Conservation (phyloP, 92 coral and sea anemone species). For the Zoanthus gigantus region DNA sequence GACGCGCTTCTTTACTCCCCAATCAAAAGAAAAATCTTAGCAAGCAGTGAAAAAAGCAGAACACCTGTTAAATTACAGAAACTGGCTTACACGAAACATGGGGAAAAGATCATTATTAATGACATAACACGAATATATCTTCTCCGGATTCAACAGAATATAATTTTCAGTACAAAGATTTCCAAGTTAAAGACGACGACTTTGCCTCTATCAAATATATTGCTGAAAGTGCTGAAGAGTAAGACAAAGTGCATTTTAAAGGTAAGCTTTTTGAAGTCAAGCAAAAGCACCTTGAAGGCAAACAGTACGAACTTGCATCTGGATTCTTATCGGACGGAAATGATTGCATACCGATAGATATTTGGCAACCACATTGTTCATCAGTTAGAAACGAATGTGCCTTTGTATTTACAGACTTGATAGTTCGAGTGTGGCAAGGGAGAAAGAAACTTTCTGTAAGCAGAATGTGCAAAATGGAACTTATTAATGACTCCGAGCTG, state of each 20-base stretch:
- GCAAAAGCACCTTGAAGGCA: conserved; percentile 6
- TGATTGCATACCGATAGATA: conserved; percentile 45
- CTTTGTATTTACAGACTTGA: conserved; percentile 43
- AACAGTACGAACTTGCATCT: conserved; percentile 43
- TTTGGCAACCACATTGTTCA: conserved; percentile 59
- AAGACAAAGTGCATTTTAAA: conserved; percentile 51
- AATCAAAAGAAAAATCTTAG: conserved; percentile 31
- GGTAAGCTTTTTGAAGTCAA: conserved; percentile 31
- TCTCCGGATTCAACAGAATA: conserved; percentile 41
- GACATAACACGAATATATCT: conserved; percentile 6
- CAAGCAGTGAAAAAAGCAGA: conserved; percentile 15
- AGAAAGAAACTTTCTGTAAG: conserved; percentile 58
- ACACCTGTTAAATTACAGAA: conserved; percentile 31
- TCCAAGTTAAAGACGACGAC: conserved; percentile 55
- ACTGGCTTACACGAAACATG: conserved; percentile 23
- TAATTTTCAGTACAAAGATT: conserved; percentile 52
- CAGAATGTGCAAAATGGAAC: conserved; percentile 44
- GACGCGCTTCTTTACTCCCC: conserved; percentile 43
- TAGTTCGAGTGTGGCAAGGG: conserved; percentile 64
- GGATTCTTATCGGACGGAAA: conserved; percentile 57
- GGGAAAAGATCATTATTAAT: conserved; percentile 44
- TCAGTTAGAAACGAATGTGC: conserved; percentile 46
- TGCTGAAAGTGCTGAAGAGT: conserved; percentile 45
- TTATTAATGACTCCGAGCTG: conserved; percentile 31
- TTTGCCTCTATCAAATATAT: conserved; percentile 44